Evolutionary conservation across 2,888 invertebrate genomes (phyloP).

Genomic region (Diogma glabrata): DNA sequence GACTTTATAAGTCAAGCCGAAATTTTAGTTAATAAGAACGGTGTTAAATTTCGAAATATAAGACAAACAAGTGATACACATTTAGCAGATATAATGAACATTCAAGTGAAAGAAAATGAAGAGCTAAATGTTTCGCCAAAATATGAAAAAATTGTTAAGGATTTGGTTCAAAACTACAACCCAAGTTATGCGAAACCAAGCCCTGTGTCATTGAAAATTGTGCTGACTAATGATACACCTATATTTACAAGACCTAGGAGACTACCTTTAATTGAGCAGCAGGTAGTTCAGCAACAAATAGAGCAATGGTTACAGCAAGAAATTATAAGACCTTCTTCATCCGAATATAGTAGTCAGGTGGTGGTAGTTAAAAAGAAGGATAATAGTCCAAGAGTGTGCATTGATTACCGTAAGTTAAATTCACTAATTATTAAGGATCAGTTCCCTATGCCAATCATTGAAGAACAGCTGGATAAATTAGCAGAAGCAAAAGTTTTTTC

Average conservation of each 20-base stretch:
- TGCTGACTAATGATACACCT: not conserved
- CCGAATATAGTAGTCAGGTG: not conserved
- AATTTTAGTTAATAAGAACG: too few species aligned
- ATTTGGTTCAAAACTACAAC: not conserved
- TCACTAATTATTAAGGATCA: not conserved
- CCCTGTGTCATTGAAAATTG: not conserved
- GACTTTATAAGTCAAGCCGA: too few species aligned
- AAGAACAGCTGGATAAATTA: not conserved
- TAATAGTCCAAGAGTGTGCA: not conserved
- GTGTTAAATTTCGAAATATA: too few species aligned
- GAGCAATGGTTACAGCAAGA: not conserved
- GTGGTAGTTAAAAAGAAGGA: not conserved
- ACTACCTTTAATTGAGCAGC: not conserved
- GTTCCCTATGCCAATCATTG: not conserved
- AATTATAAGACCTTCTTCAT: not conserved
- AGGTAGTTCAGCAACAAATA: not conserved
- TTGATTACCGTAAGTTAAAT: not conserved
- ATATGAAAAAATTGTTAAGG: not conserved
- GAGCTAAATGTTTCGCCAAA: not conserved
- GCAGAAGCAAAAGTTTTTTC: not conserved
- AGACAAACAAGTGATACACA: too few species aligned
- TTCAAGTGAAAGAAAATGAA: not conserved
- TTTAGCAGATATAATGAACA: not conserved
- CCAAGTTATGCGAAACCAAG: not conserved
- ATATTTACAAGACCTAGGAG: not conserved